A percentile compares a stretch with the other conserved stretches of the same genome.
phyloP scores from a whole-genome alignment of 2,113 vertebrate species.

The Pterophyllum scalare region DNA sequence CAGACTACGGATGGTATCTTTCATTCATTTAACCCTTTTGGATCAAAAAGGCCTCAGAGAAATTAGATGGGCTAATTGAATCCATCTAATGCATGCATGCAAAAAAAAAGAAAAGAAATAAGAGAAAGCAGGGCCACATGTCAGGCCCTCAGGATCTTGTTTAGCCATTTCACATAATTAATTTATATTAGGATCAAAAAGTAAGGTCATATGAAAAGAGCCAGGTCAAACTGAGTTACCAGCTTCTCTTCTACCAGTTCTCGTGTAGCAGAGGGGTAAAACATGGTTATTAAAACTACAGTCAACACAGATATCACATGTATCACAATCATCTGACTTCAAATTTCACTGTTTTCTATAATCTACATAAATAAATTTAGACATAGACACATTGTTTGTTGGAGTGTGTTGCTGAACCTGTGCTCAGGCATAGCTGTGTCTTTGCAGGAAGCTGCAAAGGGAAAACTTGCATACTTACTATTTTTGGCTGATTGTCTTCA shows the following conservation, averaged over 20 bases:
- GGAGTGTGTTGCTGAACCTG: too few species aligned
- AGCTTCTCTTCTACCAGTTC: background rate
- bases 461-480: too few species aligned
- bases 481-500: too few species aligned
- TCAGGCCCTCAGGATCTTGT: conserved; percentile 51
- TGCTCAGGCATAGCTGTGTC: too few species aligned
- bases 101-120: background rate
- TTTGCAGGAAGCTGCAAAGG: too few species aligned
- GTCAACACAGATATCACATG: background rate
- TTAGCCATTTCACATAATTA: conserved; percentile 61
- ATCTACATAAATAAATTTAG: background rate
- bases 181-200: conserved; percentile 69
- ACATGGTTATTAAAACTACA: background rate
- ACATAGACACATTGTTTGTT: background rate
- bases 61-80: conserved; percentile 65
- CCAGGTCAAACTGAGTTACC: conserved; percentile 45
- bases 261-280: background rate
- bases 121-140: conserved; percentile 49
- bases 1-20: conserved; percentile 56
- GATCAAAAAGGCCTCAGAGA: conserved; percentile 55
- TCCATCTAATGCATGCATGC: conserved; percentile 51
- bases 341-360: background rate
- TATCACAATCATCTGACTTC: background rate
- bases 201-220: conserved; percentile 39
- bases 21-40: conserved; percentile 66